phyloP scores from a whole-genome alignment of 1,140 invertebrate species.

The Mylabris phalerata region DNA sequence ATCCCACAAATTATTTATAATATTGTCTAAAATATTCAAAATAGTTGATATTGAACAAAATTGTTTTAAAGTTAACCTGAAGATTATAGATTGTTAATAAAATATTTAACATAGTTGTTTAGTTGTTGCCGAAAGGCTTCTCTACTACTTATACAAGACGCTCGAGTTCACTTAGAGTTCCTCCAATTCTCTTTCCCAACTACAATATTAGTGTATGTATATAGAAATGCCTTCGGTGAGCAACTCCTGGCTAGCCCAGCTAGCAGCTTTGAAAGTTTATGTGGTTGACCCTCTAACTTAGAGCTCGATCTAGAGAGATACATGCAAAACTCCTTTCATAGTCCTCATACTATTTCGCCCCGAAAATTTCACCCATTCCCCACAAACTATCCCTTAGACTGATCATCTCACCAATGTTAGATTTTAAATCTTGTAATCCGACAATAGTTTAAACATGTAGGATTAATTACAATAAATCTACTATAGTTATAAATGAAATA shows the following conservation, averaged over 20 bases:
- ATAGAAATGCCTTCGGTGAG: conserved; percentile 34
- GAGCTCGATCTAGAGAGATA: conserved; percentile 31
- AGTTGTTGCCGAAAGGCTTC: conserved; percentile 22
- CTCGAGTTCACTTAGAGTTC: conserved; percentile 23
- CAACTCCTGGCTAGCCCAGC: conserved; percentile 31
- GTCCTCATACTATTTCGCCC: conserved; percentile 9
- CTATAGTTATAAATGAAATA: no score
- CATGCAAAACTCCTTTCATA: conserved; percentile 39
- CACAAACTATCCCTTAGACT: not conserved
- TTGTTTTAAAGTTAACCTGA: conserved; percentile 29
- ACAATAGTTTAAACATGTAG: not conserved
- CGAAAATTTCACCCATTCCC: conserved; percentile 18
- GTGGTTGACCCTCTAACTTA: conserved; percentile 41
- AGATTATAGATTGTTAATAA: conserved; percentile 35
- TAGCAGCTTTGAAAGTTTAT: conserved; percentile 42
- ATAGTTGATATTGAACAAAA: no score
- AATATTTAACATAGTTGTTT: conserved; percentile 41
- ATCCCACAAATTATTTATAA: no score
- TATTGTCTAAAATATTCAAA: no score
- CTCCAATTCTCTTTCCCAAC: no score
- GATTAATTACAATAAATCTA: not conserved
- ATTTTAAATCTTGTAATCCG: conserved; percentile 1
- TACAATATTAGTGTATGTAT: no score
- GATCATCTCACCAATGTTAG: no score
- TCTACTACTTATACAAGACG: conserved; percentile 30